Evolutionary conservation across 2,888 invertebrate genomes (phyloP).

Genomic region (Plemyria rubiginata): DNA sequence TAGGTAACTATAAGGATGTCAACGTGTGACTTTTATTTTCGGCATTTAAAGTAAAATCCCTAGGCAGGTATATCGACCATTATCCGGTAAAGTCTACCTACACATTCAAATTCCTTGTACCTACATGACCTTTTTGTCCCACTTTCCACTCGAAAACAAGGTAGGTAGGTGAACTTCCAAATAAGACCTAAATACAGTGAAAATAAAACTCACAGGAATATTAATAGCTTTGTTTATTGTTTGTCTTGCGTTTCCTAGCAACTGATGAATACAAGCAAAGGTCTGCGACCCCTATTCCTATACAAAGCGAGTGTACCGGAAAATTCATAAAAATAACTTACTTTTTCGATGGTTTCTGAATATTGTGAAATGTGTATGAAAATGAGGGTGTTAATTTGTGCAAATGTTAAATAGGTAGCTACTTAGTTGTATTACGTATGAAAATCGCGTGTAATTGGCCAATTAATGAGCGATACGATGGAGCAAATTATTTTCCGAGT

Average conservation of each 20-base stretch:
- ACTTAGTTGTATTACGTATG: conserved; percentile 33
- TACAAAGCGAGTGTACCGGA: conserved; percentile 41
- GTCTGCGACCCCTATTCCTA: conserved; percentile 54
- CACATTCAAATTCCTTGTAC: too few relatives aligned
- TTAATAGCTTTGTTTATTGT: conserved; percentile 52
- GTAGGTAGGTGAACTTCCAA: conserved; percentile 22
- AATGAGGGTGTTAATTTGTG: conserved; percentile 28
- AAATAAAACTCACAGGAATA: conserved; percentile 42
- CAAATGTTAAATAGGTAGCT: conserved; percentile 18
- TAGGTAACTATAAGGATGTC: too few relatives aligned
- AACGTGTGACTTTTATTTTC: too few relatives aligned
- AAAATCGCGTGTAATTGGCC: conserved; percentile 32
- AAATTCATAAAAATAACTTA: conserved; percentile 11
- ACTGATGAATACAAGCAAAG: conserved; percentile 54
- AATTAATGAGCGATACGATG: conserved; percentile 22
- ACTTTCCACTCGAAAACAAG: too few relatives aligned
- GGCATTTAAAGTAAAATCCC: too few relatives aligned
- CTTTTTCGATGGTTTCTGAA: conserved; percentile 8
- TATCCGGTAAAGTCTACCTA: too few relatives aligned
- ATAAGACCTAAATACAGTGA: conserved; percentile 42
- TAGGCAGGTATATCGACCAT: too few relatives aligned
- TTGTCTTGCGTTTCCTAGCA: conserved; percentile 67
- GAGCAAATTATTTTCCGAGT: conserved; percentile 2
- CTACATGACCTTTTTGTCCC: too few relatives aligned
- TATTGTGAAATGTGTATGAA: conserved; percentile 24